Evolutionary conservation across 2,113 vertebrate species (phyloP).

Genomic region (Ammodramus savannarum): DNA sequence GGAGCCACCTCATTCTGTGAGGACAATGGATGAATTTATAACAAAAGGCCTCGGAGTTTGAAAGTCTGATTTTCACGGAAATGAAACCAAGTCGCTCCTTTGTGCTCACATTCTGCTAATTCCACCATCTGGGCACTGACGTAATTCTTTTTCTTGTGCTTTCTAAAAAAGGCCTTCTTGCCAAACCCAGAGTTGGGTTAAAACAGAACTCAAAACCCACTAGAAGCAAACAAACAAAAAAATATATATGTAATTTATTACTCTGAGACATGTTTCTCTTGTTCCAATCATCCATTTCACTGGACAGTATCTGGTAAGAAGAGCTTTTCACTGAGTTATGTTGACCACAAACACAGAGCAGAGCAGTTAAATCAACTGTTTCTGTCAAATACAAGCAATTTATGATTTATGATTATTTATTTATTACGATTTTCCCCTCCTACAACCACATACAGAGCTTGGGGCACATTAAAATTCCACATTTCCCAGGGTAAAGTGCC

Average conservation of each 20-base stretch:
- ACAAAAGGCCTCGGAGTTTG: neutral
- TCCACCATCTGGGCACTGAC: neutral
- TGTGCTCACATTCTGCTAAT: neutral
- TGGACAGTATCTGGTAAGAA: neutral
- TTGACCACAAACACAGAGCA: neutral
- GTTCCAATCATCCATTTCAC: neutral
- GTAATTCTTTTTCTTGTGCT: neutral
- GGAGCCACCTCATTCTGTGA: neutral
- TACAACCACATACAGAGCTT: neutral
- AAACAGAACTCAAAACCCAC: neutral
- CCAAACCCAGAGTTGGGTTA: slow-evolving; percentile 7
- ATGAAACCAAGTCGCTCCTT: neutral
- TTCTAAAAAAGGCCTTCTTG: neutral
- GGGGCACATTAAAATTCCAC: neutral
- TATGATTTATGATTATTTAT: neutral
- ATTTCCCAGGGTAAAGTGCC: neutral
- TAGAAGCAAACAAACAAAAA: neutral
- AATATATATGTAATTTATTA: neutral
- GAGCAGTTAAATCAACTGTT: neutral
- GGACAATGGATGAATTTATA: neutral
- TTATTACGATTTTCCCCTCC: neutral
- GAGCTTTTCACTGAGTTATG: neutral
- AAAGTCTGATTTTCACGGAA: neutral
- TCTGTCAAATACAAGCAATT: neutral
- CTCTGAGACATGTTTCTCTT: neutral